Evolutionary conservation across 2,888 invertebrate genomes (phyloP).

Genomic region (Drosophila quasianomalipes): DNA sequence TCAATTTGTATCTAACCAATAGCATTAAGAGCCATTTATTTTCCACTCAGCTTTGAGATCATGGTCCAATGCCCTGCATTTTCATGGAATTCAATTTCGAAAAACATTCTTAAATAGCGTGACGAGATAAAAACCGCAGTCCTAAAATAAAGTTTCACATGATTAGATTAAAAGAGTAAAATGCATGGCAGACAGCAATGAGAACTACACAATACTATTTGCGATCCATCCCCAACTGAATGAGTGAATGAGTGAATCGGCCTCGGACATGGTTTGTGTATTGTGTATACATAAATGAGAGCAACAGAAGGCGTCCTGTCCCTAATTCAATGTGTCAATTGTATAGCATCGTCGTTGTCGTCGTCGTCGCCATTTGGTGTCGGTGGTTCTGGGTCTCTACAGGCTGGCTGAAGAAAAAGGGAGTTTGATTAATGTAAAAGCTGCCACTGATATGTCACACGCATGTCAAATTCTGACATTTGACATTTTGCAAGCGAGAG

Average conservation of each 20-base stretch:
- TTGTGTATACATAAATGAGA: conserved; percentile 20
- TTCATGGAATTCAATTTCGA: conserved; percentile 32
- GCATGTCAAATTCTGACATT: conserved; percentile 86
- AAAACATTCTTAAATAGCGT: conserved; percentile 30
- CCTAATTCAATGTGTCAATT: conserved; percentile 79
- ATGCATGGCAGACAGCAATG: conserved; percentile 34
- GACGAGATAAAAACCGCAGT: conserved; percentile 48
- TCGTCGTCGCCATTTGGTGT: conserved; percentile 42
- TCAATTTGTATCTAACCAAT: background rate
- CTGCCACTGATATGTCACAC: conserved; percentile 86
- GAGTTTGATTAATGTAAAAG: conserved; percentile 86
- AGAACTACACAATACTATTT: conserved; percentile 10
- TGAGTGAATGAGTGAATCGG: conserved; percentile 25
- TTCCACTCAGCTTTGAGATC: background rate
- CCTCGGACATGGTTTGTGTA: conserved; percentile 19
- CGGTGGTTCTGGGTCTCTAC: conserved; percentile 22
- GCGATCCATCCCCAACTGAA: conserved; percentile 30
- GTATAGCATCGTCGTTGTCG: conserved; percentile 56
- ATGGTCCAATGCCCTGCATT: conserved; percentile 16
- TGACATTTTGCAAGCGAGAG: conserved; percentile 84
- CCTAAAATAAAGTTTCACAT: conserved; percentile 54
- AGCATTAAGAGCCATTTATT: conserved; percentile 3
- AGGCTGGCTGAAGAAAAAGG: conserved; percentile 76
- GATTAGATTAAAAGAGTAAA: conserved; percentile 56
- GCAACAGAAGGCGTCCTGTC: conserved; percentile 71